These are phyloP conservation scores for Thalassaphorura encarpata DNA, from an alignment of 1,140 invertebrate species.

Conservation along the genomic window DNA sequence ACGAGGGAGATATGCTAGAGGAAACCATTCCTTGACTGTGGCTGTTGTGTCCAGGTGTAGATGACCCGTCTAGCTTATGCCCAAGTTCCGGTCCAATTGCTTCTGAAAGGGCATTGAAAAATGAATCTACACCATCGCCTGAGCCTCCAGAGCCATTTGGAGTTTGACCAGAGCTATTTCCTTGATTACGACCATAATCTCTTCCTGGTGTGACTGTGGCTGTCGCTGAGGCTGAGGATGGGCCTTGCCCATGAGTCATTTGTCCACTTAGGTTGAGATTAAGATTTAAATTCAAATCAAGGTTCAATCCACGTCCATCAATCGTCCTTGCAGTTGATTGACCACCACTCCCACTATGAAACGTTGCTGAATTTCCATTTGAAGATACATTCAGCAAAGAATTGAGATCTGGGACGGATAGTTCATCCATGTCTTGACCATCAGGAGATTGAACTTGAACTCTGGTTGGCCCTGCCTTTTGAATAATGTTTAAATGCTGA, in stretches of 20 bases:
- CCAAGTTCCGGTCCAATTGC: slow-evolving; percentile 22
- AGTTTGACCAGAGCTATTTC: neutral
- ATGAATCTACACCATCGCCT: slow-evolving; percentile 8
- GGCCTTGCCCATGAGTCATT: neutral
- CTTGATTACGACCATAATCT: neutral
- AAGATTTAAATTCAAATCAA: slow-evolving; percentile 29
- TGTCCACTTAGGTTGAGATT: slow-evolving; percentile 16
- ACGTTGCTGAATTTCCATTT: neutral
- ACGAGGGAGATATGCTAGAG: slow-evolving; percentile 2
- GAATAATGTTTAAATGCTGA: too few relatives aligned
- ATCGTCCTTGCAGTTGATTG: neutral
- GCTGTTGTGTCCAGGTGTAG: neutral
- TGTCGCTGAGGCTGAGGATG: too few relatives aligned
- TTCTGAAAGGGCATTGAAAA: slow-evolving; percentile 19
- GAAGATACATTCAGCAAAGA: slow-evolving; percentile 6
- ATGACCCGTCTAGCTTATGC: slow-evolving; percentile 16
- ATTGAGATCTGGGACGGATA: slow-evolving; percentile 18
- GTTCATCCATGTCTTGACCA: too few relatives aligned
- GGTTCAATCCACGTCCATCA: slow-evolving; percentile 11
- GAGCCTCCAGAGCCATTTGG: too few relatives aligned
- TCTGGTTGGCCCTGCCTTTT: slow-evolving; percentile 1
- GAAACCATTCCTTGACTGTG: neutral
- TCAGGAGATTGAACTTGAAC: too few relatives aligned
- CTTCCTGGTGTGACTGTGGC: too few relatives aligned
- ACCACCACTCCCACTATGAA: neutral